phyloP scores from a whole-genome alignment of 2,113 vertebrate species.

The Hemicordylus capensis region DNA sequence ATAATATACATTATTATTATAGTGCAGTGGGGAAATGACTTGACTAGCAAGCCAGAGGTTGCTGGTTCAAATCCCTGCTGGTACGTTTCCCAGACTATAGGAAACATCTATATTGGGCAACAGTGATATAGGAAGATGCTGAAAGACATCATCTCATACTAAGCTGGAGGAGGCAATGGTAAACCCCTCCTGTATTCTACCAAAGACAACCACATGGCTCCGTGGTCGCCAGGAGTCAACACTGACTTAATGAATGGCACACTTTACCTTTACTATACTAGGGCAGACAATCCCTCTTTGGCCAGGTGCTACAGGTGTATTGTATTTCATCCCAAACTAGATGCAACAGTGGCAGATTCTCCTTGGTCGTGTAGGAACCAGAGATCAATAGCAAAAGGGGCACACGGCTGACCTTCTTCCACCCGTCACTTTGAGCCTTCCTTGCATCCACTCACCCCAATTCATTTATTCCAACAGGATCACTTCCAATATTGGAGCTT shows the following conservation, averaged over 20 bases:
- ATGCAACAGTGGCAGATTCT: not conserved
- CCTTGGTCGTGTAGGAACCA: not conserved
- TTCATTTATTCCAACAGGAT: not conserved
- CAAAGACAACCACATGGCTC: too few species aligned
- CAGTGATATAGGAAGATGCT: too few species aligned
- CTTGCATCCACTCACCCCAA: not conserved
- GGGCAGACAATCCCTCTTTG: not conserved
- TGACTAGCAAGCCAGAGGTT: too few species aligned
- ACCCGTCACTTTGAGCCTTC: not conserved
- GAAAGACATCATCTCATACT: too few species aligned
- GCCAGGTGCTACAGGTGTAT: conserved; percentile 7
- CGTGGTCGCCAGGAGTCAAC: too few species aligned
- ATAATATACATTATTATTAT: conserved; percentile 33
- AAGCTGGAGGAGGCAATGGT: too few species aligned
- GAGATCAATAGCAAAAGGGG: not conserved
- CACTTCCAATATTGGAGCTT: not conserved
- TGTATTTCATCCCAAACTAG: conserved; percentile 17
- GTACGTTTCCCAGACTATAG: too few species aligned
- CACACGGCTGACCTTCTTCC: not conserved
- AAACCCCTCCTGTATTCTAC: too few species aligned
- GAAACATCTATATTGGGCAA: too few species aligned
- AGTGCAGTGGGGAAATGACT: too few species aligned
- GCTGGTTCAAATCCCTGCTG: too few species aligned
- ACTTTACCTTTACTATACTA: not conserved
- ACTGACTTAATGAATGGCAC: too few species aligned